Evolutionary conservation across 2,888 invertebrate genomes (phyloP).

Genomic region (Chrysodeixis includens): DNA sequence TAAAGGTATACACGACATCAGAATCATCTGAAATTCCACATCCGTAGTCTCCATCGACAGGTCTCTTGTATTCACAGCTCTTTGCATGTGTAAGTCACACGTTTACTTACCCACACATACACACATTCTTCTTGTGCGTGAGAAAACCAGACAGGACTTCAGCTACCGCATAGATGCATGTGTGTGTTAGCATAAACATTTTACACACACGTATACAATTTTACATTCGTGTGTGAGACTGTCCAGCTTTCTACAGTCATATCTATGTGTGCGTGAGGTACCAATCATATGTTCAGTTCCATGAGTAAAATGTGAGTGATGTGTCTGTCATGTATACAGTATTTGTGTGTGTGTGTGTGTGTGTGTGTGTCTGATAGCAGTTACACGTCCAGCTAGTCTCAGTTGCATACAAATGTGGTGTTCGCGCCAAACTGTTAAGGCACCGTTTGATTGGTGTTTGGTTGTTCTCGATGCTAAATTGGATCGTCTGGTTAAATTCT

Average conservation of each 20-base stretch:
- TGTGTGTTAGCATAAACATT: too few relatives aligned
- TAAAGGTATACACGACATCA: conserved; percentile 1
- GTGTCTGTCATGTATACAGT: not conserved
- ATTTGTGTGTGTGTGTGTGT: too few relatives aligned
- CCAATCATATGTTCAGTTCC: too few relatives aligned
- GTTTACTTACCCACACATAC: not conserved
- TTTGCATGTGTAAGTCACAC: not conserved
- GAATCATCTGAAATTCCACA: not conserved
- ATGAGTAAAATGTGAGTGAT: not conserved
- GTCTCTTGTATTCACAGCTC: not conserved
- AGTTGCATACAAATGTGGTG: conserved; percentile 35
- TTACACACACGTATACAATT: too few relatives aligned
- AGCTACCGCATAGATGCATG: too few relatives aligned
- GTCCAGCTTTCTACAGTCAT: too few relatives aligned
- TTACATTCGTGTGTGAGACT: too few relatives aligned
- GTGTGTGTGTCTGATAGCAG: not conserved
- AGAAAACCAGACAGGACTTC: too few relatives aligned
- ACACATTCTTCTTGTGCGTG: too few relatives aligned
- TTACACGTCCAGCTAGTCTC: not conserved
- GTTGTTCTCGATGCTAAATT: conserved; percentile 9
- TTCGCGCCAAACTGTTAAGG: conserved; percentile 10
- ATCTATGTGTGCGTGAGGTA: too few relatives aligned
- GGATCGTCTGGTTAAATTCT: conserved; percentile 6
- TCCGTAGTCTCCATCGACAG: not conserved
- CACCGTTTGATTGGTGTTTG: conserved; percentile 25